Evolutionary conservation across 2,113 vertebrate genomes (phyloP), one percentile per base, ranked within the genome.

Genomic region (Thryonomys swinderianus): DNA sequence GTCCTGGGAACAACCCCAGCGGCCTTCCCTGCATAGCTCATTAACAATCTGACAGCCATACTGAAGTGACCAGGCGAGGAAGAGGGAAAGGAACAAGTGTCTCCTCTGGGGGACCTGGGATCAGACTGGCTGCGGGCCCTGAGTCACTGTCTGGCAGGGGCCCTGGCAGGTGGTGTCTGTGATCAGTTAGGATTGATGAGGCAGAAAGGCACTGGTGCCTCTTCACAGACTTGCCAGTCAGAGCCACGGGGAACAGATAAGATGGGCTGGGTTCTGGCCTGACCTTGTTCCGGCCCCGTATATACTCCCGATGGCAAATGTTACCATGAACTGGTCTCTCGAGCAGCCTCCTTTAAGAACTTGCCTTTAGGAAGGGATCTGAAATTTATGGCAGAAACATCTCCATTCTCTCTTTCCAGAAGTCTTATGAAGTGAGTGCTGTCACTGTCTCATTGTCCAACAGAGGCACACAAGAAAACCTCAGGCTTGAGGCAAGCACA

Each of bases 41-140:
- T 89, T 81, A 48, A 80, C 86, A 14, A 30, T 25, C 25, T 42
- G 3, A 53, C 5, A 42, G 18, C 76, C 57, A 64, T 69, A 86
- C n/a, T 8, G 55, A 30, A 1, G 59, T 0, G 5, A 59, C 55
- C 10, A 20, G 37, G 25, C 9, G 6, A 7, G 25, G 23, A 57
- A 20, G 14, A 14, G 3, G 12, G 45, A 53, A 78, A 40, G 34
- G 37, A 91, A 5, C 2, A 32, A 6, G 37, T 0, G 51, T 45
- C 23, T 94, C 25, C 27, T 61, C 30, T 1, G 4, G 83, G 51
- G 62, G 17, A 10, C 12, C 34, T 2, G 34, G 13, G 32, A 18
- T 7, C 30, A 79, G 76, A 23, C 2, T 51, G 82, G 61, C 59
- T 20, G 25, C 51, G 73, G 74, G 16, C 64, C 57, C 51, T 61